Base-by-base conservation (phyloP, 1,140 invertebrate species). In the Wiebesia pumilae region DNA sequence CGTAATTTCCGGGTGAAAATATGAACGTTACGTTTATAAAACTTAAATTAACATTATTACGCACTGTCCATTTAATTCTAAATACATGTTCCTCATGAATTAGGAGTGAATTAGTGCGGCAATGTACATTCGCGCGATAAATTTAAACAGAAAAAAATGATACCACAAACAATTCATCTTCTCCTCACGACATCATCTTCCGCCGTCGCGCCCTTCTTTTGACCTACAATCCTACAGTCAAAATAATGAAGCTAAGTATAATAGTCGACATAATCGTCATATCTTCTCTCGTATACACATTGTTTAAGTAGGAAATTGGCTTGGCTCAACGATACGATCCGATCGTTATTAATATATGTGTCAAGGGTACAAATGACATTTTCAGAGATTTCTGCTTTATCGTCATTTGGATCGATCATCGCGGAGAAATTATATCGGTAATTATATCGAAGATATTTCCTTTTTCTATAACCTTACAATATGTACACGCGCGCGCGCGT, bases 231-330 rank as follows among this genome's bases (percentile, higher is more conserved):
- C 24, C 27, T n/a, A 33, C 69, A 84, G 43, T 84, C 62, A 69
- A 77, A 80, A 78, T n/a, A 88, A 80, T 67, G 47, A 83, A 51
- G 54, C n/a, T 47, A 67, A 83, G 65, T 80, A 75, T 83, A 51
- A 83, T 67, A 54, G 65, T 33, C 35, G 54, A 65, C 14, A 21
- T 62, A n/a, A 33, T 65, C 51, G 19, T 65, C 33, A 65, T 38
- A 24, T 38, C 21, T 38, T 16, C 30, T 79, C 27, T 58, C 77
- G 16, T 33, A 21, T 24, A 54, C 3, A 14, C 77, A 73, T 73
- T 83, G 67, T 83, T 83, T 73, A 83, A 83, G 67, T 83, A 54
- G 43, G n/a, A 73, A 83, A 83, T 83, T 83, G 81, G 82, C 82
- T 62, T 21, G 47, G 10, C 81, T 54, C 40, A 24, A n/a, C 1